Base-by-base conservation (phyloP, 2,888 invertebrate genomes). In the Siphlonurus alternatus region DNA sequence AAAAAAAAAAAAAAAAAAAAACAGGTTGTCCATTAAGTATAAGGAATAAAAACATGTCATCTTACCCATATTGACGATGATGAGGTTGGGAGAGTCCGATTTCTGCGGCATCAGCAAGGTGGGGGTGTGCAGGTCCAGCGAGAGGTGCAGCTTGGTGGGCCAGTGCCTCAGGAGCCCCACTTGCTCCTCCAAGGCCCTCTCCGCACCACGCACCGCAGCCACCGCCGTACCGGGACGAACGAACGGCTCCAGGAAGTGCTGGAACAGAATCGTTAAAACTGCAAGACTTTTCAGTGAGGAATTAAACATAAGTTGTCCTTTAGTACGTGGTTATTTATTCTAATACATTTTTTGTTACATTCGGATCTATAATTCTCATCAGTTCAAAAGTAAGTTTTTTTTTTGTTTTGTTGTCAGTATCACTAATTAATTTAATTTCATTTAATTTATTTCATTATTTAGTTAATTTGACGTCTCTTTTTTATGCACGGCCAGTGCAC, bases 71-170 rank as follows among this genome's bases (percentile, higher is more conserved):
- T 88, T 87, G n/a, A 89, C 76, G 23, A 90, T 83, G 61, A 91
- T 74, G 5, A 89, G 78, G 72, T 87, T 88, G 0, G 88, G 87
- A 0, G 88, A 88, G 3, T 87, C 86, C 0, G 87, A 85, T 71
- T 88, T 88, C 70, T 89, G 89, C 0, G 91, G 91, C 61, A 91
- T 75, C 53, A 90, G 75, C 20, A 92, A 74, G 0, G 87, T 84
- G 2, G 90, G 90, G 1, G 87, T 86, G 71, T 86, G 85, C 62
- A 87, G 80, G 73, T 85, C 83, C 38, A 87, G 79, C 38, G 82
- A 82, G 1, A 87, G 74, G 67, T 82, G 83, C 64, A 87, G 76
- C 61, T 81, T 75, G 0, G 80, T 80, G 59, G 76, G 77, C 70
- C 79, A 80, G 18, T 74, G 72, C 15, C 79, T 74, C n/a, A 80